Conservation (phyloP, 1,140 invertebrate species). For the Trialeurodes vaporariorum region DNA sequence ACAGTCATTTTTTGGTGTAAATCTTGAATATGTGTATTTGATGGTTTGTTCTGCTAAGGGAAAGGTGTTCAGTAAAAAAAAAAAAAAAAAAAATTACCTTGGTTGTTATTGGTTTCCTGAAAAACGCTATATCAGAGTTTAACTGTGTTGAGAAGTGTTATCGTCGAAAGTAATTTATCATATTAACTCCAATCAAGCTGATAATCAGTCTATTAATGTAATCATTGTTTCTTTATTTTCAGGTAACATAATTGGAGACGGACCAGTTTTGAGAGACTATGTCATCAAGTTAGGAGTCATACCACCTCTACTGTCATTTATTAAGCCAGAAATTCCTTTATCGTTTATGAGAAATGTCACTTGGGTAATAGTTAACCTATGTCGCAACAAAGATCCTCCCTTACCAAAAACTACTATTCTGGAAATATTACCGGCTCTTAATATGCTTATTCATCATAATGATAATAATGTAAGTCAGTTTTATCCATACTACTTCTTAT, state of each 20-base stretch:
- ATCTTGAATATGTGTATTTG: too few relatives aligned
- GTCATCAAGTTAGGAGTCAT: slow-evolving; percentile 86
- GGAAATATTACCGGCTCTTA: slow-evolving; percentile 88
- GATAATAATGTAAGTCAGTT: slow-evolving; percentile 81
- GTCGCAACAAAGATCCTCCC: slow-evolving; percentile 90
- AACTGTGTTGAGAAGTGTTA: too few relatives aligned
- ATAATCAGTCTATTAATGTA: neutral
- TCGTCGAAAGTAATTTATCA: too few relatives aligned
- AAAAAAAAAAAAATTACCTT: too few relatives aligned
- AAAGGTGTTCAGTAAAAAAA: too few relatives aligned
- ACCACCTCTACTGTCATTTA: slow-evolving; percentile 75
- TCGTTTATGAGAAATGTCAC: slow-evolving; percentile 92
- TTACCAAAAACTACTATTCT: slow-evolving; percentile 74
- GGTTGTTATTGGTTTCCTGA: too few relatives aligned
- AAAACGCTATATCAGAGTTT: too few relatives aligned
- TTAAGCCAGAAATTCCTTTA: slow-evolving; percentile 85
- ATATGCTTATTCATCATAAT: slow-evolving; percentile 84
- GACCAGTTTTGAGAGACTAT: slow-evolving; percentile 77
- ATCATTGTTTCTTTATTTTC: slow-evolving; percentile 9
- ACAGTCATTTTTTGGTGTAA: too few relatives aligned
- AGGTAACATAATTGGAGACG: slow-evolving; percentile 82
- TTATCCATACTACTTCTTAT: too few relatives aligned
- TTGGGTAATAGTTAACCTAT: slow-evolving; percentile 96
- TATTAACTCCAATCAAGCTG: too few relatives aligned
- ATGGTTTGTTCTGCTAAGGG: too few relatives aligned